These are phyloP conservation scores for Scolopax bukidnonensis DNA, from an alignment of 2,797 vertebrate genomes.

Conservation along the genomic window DNA sequence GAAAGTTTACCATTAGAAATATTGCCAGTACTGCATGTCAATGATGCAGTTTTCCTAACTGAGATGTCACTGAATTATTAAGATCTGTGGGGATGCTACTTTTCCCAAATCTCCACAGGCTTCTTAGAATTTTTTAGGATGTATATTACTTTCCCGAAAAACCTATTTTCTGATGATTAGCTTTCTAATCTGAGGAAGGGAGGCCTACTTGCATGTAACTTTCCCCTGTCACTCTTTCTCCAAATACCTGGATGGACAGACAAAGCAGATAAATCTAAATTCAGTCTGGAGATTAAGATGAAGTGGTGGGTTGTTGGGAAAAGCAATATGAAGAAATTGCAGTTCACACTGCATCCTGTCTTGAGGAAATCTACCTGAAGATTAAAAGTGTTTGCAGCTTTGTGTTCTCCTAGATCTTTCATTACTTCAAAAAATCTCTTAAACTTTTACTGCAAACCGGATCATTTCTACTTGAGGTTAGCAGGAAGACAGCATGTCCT, in stretches of 20 bases:
- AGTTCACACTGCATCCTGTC: background rate
- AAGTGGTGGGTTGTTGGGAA: background rate
- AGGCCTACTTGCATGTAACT: background rate
- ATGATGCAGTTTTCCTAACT: rapidly evolving
- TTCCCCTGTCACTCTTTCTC: background rate
- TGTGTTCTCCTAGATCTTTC: background rate
- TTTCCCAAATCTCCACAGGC: background rate
- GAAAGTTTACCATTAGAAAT: background rate
- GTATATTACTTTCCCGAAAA: background rate
- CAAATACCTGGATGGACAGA: background rate
- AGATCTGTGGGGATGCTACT: background rate
- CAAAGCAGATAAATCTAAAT: background rate
- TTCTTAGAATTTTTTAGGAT: background rate
- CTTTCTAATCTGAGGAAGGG: background rate
- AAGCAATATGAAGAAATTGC: background rate
- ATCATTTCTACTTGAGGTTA: background rate
- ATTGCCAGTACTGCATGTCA: background rate
- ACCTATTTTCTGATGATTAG: background rate
- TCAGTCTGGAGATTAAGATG: background rate
- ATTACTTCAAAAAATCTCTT: background rate
- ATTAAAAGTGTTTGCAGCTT: background rate
- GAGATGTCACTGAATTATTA: background rate
- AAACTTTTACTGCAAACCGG: background rate
- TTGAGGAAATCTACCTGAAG: background rate
- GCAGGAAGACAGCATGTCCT: background rate